Evolutionary conservation across 2,113 vertebrate species (phyloP).

Genomic region (Gracilinanus agilis): DNA sequence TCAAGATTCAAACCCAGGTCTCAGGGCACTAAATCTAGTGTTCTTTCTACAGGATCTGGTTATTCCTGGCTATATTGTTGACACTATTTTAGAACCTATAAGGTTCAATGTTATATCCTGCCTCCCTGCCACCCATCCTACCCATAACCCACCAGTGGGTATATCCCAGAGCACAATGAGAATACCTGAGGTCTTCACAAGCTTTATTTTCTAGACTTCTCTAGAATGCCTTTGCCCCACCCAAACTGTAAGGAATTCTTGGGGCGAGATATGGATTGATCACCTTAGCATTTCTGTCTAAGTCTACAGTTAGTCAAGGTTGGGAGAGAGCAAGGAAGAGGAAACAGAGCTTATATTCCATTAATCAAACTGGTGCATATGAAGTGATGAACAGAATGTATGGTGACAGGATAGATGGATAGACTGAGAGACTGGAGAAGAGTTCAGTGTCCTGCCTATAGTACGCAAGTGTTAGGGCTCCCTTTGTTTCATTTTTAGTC

Average conservation of each 20-base stretch:
- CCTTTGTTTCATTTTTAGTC: not conserved
- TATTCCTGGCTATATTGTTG: not conserved
- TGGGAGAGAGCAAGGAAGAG: not conserved
- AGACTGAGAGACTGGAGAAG: not conserved
- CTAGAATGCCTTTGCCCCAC: not conserved
- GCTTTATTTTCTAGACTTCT: not conserved
- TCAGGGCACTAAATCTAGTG: not conserved
- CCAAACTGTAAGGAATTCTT: not conserved
- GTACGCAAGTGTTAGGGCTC: not conserved
- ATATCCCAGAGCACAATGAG: not conserved
- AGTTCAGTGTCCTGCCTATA: not conserved
- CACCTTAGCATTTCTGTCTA: not conserved
- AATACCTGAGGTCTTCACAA: not conserved
- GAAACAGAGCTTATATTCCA: not conserved
- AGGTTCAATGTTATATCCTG: not conserved
- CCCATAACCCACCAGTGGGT: not conserved
- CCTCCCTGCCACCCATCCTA: not conserved
- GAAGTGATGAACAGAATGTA: not conserved
- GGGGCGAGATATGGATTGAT: not conserved
- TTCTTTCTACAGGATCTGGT: not conserved
- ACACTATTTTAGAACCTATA: not conserved
- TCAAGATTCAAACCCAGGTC: not conserved
- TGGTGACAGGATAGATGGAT: not conserved
- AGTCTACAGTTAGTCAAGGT: not conserved
- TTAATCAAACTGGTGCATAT: not conserved